These are phyloP conservation scores for Muraenolepis orangiensis DNA, from an alignment of 2,797 vertebrate genomes.

Conservation along the genomic window DNA sequence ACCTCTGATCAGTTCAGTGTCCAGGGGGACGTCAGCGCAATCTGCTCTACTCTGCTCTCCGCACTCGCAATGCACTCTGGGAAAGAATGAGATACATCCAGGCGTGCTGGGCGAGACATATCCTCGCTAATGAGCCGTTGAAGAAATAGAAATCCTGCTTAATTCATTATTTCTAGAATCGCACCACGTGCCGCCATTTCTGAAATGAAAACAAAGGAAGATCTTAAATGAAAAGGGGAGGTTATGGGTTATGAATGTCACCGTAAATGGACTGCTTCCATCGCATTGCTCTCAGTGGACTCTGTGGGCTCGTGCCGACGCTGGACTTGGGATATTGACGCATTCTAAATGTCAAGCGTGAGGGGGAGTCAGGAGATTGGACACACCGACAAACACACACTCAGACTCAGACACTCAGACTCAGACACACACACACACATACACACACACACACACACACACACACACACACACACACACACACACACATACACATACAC, in stretches of 20 bases:
- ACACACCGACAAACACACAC: no score
- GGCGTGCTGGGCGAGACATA: background rate
- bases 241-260: background rate
- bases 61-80: background rate
- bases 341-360: background rate
- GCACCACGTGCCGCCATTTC: background rate
- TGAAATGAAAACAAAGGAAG: background rate
- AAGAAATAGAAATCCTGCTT: background rate
- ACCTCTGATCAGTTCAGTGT: no score
- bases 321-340: no score
- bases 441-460: no score
- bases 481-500: no score
- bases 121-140: background rate
- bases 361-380: background rate
- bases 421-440: no score
- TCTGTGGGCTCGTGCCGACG: no score
- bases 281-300: background rate
- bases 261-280: background rate
- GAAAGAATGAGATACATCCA: background rate
- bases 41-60: background rate
- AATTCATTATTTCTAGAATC: background rate
- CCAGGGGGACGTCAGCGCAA: background rate
- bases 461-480: no score
- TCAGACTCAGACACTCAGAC: no score
- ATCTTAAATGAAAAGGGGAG: background rate